Conservation (phyloP, 2,113 vertebrate species). For the rat (Rattus norvegicus) region GRCr8 NC_086036.1:42332501-42333000, state of each 20-base stretch:
- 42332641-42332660: conserved; percentile 24
- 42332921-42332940: conserved; percentile 57
- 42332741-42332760: neutral
- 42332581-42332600: neutral
- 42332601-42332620: neutral
- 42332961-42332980: conserved; percentile 67
- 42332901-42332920: conserved; percentile 50
- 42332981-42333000: conserved; percentile 65
- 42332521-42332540: conserved; percentile 36
- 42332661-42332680: neutral
- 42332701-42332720: neutral
- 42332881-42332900: conserved; percentile 35
- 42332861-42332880: conserved; percentile 45
- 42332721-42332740: conserved; percentile 54
- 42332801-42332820: neutral
- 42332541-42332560: neutral
- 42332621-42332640: conserved; percentile 36
- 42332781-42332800: conserved; percentile 14
- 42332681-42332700: neutral
- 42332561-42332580: neutral
- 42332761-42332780: neutral
- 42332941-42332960: conserved; percentile 53
- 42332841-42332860: conserved; percentile 33
- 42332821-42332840: neutral
- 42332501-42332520: conserved; percentile 23